phyloP scores from a whole-genome alignment of 92 coral and sea anemone species.

The Porites cylindrica region DNA sequence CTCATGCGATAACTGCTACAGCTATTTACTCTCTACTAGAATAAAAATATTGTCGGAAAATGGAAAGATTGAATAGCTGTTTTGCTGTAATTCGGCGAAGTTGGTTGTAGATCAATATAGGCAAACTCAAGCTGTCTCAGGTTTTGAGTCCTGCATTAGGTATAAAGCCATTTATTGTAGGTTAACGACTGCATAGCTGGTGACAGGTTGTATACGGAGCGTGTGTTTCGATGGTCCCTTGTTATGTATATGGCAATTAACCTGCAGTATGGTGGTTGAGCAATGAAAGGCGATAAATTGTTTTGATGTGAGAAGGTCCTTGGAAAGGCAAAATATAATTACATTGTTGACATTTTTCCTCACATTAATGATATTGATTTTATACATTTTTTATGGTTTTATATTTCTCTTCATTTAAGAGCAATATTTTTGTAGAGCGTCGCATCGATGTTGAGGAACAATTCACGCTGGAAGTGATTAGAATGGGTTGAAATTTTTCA shows the following conservation, averaged over 20 bases:
- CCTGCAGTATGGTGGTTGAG: background rate
- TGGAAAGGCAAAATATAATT: background rate
- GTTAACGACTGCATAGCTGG: background rate
- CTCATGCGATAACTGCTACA: too few relatives aligned
- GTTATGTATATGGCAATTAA: background rate
- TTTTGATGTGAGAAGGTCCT: background rate
- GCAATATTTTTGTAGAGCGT: slow-evolving; percentile 34
- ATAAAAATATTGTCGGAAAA: background rate
- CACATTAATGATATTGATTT: background rate
- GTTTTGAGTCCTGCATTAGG: too few relatives aligned
- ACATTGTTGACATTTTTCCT: background rate
- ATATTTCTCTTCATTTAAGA: background rate
- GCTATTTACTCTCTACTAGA: background rate
- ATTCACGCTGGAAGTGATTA: background rate
- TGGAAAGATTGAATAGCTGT: background rate
- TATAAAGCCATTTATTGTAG: too few relatives aligned
- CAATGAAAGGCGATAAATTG: background rate
- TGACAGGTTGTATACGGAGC: background rate
- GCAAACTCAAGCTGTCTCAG: background rate
- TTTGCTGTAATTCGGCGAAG: background rate
- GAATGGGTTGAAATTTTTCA: background rate
- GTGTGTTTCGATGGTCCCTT: too few relatives aligned
- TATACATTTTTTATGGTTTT: background rate
- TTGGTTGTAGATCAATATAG: background rate
- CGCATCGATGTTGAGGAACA: background rate